These are phyloP conservation scores for Rotaria sp. DNA, from an alignment of 2,888 invertebrate species.

Conservation along the genomic window DNA sequence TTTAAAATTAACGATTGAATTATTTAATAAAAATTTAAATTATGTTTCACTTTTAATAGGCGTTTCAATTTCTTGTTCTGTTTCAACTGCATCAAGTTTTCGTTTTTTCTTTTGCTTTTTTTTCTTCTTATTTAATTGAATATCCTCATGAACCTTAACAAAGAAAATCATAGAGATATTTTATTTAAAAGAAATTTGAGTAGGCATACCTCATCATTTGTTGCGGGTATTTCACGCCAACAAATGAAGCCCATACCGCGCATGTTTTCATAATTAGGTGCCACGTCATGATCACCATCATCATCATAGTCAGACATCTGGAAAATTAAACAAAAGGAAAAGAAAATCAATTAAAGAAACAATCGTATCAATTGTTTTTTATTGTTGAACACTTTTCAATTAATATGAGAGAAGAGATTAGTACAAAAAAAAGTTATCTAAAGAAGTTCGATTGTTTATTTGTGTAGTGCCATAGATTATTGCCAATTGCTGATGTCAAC, in stretches of 20 bases:
- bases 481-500: background rate
- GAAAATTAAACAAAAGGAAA: background rate
- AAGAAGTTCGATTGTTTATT: background rate
- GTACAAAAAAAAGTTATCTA: background rate
- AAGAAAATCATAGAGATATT: background rate
- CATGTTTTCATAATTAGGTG: background rate
- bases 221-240: conserved; percentile 17
- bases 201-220: background rate
- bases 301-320: conserved; percentile 1
- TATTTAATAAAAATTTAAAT: background rate
- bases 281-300: background rate
- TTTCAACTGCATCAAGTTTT: background rate
- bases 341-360: background rate
- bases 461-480: too few species aligned
- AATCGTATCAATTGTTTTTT: background rate
- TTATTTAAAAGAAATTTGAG: background rate
- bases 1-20: background rate
- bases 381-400: background rate
- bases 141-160: background rate
- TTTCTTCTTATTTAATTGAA: background rate
- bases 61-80: background rate
- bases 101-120: background rate
- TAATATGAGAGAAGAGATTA: background rate
- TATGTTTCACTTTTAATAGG: background rate
- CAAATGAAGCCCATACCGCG: conserved; percentile 28